Percentiles rank a stretch among this genome's conserved stretches.
Evolutionary conservation across 2,888 invertebrate species (phyloP).

Genomic region (Plagodis dolabraria): DNA sequence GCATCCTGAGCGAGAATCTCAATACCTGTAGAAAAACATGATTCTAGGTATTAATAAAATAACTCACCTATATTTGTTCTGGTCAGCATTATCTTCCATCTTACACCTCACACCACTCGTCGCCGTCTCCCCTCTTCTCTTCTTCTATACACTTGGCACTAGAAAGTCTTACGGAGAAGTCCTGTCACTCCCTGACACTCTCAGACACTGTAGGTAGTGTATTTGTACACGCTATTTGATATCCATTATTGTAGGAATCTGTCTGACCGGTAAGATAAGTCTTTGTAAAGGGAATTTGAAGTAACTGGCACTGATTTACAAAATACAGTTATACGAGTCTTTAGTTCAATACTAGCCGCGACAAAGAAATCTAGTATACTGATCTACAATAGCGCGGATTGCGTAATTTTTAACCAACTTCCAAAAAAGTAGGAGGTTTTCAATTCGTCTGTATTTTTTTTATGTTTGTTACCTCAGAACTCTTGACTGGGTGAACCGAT

Average conservation of each 20-base stretch:
- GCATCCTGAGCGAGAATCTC: too few species aligned
- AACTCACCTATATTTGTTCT: slow-evolving; percentile 72
- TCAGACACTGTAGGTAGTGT: slow-evolving; percentile 12
- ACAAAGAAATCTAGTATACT: too few species aligned
- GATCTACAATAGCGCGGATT: too few species aligned
- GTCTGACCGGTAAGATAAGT: not conserved
- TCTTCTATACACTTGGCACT: slow-evolving; percentile 34
- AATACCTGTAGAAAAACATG: too few species aligned
- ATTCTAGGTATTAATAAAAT: not conserved
- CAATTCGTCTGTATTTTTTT: too few species aligned
- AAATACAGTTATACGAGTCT: too few species aligned
- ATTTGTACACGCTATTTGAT: slow-evolving; percentile 45
- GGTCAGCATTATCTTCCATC: slow-evolving; percentile 79
- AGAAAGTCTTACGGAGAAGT: slow-evolving; percentile 7
- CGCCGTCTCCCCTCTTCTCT: slow-evolving; percentile 29
- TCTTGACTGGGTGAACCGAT: too few species aligned
- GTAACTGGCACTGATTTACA: not conserved
- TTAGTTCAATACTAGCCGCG: too few species aligned
- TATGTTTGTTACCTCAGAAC: too few species aligned
- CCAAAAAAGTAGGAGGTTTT: too few species aligned
- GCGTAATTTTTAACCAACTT: too few species aligned
- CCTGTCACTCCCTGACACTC: slow-evolving; percentile 3
- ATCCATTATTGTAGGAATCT: slow-evolving; percentile 47
- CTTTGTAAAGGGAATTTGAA: not conserved
- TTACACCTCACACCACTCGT: slow-evolving; percentile 57